Evolutionary conservation across 2,888 invertebrate genomes (phyloP).

Genomic region (Troides oblongomaculatus): DNA sequence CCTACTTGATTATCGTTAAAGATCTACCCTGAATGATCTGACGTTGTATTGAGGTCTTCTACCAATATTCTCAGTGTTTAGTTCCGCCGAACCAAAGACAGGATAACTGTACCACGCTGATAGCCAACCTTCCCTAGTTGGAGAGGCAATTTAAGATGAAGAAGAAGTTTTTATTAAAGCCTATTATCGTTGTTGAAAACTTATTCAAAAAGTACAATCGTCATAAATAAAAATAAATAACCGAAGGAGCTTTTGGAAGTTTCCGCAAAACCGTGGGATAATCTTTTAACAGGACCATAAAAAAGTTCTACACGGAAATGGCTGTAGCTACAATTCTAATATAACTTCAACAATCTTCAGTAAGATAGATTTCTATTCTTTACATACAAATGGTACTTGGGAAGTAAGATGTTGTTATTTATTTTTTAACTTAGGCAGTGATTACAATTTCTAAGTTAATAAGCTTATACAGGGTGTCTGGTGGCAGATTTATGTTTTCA

Average conservation of each 20-base stretch:
- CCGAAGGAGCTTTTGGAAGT: neutral
- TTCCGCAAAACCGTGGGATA: neutral
- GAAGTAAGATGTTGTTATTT: constrained; percentile 2
- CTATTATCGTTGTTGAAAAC: too few species aligned
- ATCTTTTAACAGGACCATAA: constrained; percentile 17
- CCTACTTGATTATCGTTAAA: too few species aligned
- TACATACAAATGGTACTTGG: constrained; percentile 20
- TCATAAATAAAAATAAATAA: neutral
- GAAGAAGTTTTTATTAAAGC: too few species aligned
- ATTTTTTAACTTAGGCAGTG: neutral
- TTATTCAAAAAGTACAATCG: neutral
- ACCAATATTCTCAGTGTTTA: too few species aligned
- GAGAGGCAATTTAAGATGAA: too few species aligned
- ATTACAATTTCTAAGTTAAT: too few species aligned
- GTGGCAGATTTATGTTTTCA: too few species aligned
- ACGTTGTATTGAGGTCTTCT: neutral
- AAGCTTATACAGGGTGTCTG: too few species aligned
- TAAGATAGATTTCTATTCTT: constrained; percentile 23
- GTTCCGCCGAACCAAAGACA: too few species aligned
- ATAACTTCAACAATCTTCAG: constrained; percentile 22
- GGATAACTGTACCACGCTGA: too few species aligned
- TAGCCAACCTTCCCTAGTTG: too few species aligned
- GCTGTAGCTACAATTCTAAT: constrained; percentile 20
- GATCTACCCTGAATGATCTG: too few species aligned
- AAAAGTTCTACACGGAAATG: constrained; percentile 22